phyloP scores from a whole-genome alignment of 2,888 invertebrate genomes.

The Pachycephus smyrnensis region DNA sequence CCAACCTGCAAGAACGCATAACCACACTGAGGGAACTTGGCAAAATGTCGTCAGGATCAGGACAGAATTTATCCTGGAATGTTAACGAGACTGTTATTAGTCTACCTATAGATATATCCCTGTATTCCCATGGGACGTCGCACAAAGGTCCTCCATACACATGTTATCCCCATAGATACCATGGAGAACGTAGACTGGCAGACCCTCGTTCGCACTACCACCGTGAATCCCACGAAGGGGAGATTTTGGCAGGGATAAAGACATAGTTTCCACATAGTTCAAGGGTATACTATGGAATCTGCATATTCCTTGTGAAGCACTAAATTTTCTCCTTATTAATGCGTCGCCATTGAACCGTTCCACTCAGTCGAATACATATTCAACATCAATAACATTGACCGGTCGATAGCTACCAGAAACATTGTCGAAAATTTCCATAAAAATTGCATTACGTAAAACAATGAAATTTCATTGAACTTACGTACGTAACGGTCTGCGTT shows the following conservation, averaged over 20 bases:
- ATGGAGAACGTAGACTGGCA: not conserved
- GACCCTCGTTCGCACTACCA: not conserved
- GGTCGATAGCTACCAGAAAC: too few relatives aligned
- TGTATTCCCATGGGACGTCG: not conserved
- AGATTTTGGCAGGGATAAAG: constrained; percentile 13
- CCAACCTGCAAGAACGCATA: not conserved
- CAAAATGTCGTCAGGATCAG: not conserved
- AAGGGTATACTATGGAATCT: not conserved
- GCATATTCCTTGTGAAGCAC: not conserved
- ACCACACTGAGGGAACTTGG: not conserved
- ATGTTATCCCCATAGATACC: not conserved
- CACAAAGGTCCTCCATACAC: not conserved
- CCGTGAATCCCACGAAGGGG: not conserved
- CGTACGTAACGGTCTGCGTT: not conserved
- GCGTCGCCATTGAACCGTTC: too few relatives aligned
- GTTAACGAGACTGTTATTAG: not conserved
- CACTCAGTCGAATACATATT: not conserved
- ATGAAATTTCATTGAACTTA: not conserved
- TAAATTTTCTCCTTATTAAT: not conserved
- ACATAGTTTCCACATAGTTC: constrained; percentile 20
- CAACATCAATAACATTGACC: too few relatives aligned
- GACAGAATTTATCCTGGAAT: not conserved
- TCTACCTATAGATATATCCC: not conserved
- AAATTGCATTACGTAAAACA: not conserved
- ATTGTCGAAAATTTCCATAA: too few relatives aligned